Conservation (phyloP, 2,113 vertebrate genomes). For the Alaudala cheleensis region DNA sequence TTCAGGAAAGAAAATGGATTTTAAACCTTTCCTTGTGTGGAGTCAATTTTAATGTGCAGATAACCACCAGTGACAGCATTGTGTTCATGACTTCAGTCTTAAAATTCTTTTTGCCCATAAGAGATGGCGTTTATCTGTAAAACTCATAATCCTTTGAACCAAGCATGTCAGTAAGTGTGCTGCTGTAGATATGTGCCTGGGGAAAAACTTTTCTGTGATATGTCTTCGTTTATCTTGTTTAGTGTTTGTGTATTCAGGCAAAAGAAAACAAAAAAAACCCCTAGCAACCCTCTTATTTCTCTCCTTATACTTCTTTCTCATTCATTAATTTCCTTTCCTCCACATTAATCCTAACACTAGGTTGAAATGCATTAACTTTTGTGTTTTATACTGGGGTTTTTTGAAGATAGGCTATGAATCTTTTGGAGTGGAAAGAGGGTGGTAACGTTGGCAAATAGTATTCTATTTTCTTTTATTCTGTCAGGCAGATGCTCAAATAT, state of each 20-base stretch:
- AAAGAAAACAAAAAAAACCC: not conserved
- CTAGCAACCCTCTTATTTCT: not conserved
- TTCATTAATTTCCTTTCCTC: not conserved
- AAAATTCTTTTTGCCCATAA: not conserved
- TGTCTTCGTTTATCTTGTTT: not conserved
- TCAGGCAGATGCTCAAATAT: not conserved
- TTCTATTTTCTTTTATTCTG: not conserved
- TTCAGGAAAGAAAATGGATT: not conserved
- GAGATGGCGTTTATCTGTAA: not conserved
- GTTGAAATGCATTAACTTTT: not conserved
- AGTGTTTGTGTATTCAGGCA: not conserved
- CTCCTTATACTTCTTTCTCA: not conserved
- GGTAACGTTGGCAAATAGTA: not conserved
- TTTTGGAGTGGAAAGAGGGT: not conserved
- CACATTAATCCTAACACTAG: not conserved
- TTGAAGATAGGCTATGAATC: not conserved
- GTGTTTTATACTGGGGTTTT: fast-evolving
- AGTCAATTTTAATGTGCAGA: not conserved
- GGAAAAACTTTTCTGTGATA: not conserved
- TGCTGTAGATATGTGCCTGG: not conserved
- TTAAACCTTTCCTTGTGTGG: not conserved
- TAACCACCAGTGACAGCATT: not conserved
- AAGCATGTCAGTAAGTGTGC: not conserved
- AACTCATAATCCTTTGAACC: not conserved
- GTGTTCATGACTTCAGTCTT: not conserved